Base-by-base conservation (phyloP, 2,113 vertebrate species). In the Hypocryptadius cinnamomeus region DNA sequence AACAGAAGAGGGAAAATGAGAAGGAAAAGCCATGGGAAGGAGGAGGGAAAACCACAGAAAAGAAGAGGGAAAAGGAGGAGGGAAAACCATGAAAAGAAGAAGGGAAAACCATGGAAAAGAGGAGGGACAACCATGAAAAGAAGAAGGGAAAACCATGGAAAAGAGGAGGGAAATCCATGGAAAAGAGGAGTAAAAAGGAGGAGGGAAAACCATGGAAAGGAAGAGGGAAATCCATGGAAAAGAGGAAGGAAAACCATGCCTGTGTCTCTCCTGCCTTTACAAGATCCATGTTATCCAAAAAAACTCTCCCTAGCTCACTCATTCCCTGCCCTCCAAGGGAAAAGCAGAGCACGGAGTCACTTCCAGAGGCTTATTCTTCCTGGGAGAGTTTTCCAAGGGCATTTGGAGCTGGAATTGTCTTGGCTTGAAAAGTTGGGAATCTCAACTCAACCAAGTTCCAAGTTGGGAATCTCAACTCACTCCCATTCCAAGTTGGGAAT, bases 141-240 rank as follows among this genome's bases (percentile, higher is more conserved):
- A 3, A 23, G 2, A 1, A 7, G 5, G 25, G 13, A 37, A 50
- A 45, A 1, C 28, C 9, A 64, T 22, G 19, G 39, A 8, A 31
- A n/a, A 3, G 31, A 56, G 13, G 21, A 33, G 20, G 33, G 9
- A 35, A 23, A 57, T 15, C 54, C 33, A 15, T 57, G 54, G 31
- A n/a, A n/a, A n/a, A n/a, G n/a, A n/a, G n/a, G n/a, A n/a, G n/a
- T n/a, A n/a, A n/a, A 9, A 57, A 57, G 4, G 4, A 10, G 13
- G 2, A 6, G 21, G 31, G 40, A 24, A 45, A n/a, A 45, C 15
- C 64, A 9, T 13, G 31, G 6, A 53, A 53, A 53, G 6, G 5
- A 27, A 9, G 2, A 27, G 25, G 50, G 50, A 16, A 51, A 51
- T 8, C 7, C 6, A 12, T 47, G 45, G 21, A 47, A 47, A 47